Conservation (phyloP, 2,113 vertebrate species). For the Dromas ardeola region DNA sequence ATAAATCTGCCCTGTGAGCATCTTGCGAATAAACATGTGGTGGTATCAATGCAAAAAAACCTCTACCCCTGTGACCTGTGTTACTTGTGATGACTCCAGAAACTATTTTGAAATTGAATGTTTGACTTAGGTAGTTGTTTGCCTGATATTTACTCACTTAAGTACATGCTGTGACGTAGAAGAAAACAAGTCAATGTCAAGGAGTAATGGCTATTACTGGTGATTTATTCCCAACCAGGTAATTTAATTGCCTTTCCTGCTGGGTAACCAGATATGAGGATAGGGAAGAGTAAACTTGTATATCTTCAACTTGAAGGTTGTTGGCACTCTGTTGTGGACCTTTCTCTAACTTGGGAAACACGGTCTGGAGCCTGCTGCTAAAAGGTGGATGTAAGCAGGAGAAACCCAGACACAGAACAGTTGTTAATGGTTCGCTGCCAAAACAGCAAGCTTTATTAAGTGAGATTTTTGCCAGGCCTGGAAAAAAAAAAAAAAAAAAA, state of each 20-base stretch:
- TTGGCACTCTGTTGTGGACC: background rate
- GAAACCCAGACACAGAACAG: conserved; percentile 27
- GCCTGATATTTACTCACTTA: background rate
- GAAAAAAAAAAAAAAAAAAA: background rate
- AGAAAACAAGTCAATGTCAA: background rate
- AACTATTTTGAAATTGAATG: background rate
- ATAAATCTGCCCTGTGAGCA: background rate
- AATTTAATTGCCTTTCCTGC: background rate
- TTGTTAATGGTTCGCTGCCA: conserved; percentile 15
- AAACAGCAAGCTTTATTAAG: conserved; percentile 50
- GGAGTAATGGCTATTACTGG: background rate
- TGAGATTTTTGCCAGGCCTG: conserved; percentile 35
- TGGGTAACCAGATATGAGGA: background rate
- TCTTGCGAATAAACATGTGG: background rate
- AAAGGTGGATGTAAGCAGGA: conserved; percentile 19
- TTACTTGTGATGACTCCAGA: background rate
- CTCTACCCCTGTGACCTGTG: background rate
- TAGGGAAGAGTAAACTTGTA: background rate
- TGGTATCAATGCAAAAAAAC: background rate
- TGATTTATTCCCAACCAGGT: background rate
- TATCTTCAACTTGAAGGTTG: background rate
- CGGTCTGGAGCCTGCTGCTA: background rate
- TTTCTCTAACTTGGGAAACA: background rate
- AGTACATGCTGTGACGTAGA: background rate
- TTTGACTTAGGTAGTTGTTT: background rate